Base-by-base conservation (phyloP, 2,888 invertebrate species). In the Cerceris rybyensis region DNA sequence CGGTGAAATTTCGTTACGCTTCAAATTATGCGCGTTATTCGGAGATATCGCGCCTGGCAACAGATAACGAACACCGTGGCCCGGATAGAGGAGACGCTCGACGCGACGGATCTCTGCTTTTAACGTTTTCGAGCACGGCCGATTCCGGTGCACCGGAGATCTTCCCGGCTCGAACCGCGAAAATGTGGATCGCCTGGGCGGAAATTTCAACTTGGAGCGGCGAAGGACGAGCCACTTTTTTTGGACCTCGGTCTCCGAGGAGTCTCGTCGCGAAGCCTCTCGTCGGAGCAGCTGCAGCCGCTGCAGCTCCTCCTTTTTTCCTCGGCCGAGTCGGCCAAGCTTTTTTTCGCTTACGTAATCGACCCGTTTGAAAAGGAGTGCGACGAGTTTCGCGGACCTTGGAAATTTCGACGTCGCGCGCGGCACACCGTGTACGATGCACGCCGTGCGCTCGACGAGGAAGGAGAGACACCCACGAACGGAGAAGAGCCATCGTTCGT, bases 321-420 rank as follows among this genome's bases (percentile, higher is more conserved):
- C 11, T 58, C 69, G 70, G 42, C 54, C 52, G 8, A 49, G 61
- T 60, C 64, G 61, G 7, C 41, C 59, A 70, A 63, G 39, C 71
- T 80, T 82, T 76, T 80, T 82, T 70, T 77, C 72, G 71, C 82
- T 87, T 87, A 85, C 80, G 84, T 84, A 87, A 88, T 87, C 82
- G 81, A 86, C 82, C 80, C 74, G 85, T 87, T 87, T 84, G 83
- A 86, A 85, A 87, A 88, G 75, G 82, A 81, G 81, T 69, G 74
- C 67, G 75, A 71, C 80, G 80, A 80, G 81, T 78, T 52, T 70
- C 63, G 71, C 46, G 71, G 63, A 72, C 81, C 84, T 88, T 83
- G 86, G 80, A 81, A 83, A 83, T 85, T 87, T 86, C 72, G 80
- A 67, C 39, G 17, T 16, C 55, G 11, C 55, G 55, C 16, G 17